Conservation (phyloP, 2,113 vertebrate species). For the Podiceps cristatus region DNA sequence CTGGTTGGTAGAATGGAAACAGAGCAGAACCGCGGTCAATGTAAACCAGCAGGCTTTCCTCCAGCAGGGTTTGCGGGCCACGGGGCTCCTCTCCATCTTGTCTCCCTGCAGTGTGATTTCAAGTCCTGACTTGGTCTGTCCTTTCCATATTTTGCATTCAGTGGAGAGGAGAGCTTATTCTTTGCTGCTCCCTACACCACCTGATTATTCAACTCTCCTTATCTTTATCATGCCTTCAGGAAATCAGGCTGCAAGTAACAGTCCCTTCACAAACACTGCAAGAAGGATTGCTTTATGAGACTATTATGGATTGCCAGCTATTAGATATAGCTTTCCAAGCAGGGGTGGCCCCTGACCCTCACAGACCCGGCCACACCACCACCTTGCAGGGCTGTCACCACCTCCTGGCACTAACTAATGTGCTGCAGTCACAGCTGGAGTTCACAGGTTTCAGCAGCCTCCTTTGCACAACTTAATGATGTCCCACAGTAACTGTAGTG, state of each 20-base stretch:
- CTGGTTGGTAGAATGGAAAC: background rate
- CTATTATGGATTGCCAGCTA: background rate
- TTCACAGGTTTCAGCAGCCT: background rate
- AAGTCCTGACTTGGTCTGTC: background rate
- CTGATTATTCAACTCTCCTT: background rate
- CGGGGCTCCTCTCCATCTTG: background rate
- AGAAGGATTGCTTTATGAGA: background rate
- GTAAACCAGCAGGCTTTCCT: background rate
- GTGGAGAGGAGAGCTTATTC: background rate
- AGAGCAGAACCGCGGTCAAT: background rate
- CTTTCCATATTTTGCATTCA: background rate
- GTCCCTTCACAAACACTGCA: background rate
- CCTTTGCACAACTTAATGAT: background rate
- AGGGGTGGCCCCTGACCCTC: background rate
- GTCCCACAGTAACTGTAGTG: background rate
- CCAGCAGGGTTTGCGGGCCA: background rate
- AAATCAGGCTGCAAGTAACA: background rate
- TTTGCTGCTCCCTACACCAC: background rate
- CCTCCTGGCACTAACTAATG: background rate
- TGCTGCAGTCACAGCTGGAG: background rate
- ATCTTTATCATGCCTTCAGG: background rate
- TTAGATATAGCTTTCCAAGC: background rate
- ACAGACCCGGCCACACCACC: background rate
- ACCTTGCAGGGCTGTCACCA: slow-evolving; percentile 25
- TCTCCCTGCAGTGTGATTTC: background rate